Evolutionary conservation across 2,113 vertebrate genomes (phyloP), one percentile per base, ranked within the genome.

Genomic region (Trogon melanurus): DNA sequence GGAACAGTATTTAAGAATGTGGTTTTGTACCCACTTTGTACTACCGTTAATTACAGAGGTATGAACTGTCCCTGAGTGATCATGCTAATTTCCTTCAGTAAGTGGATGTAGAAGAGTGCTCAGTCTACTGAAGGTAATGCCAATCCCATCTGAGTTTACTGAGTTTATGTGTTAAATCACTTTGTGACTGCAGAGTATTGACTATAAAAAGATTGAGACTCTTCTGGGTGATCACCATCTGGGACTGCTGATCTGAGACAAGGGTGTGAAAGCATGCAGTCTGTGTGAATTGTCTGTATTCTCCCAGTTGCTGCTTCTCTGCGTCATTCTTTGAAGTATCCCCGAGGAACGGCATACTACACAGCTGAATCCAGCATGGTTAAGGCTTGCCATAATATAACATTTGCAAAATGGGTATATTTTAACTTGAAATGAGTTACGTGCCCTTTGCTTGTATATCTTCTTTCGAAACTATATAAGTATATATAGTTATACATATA

Each of bases 311-410:
- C 93, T 93, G 97, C 83, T 89, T 73, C 83, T 92, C 45, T 95
- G 85, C 72, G 30, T 95, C 92, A 93, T 83, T 87, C 94, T 97
- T 96, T 97, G 97, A 98, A 97, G 95, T 75, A 81, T 90, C 96
- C 96, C 97, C 62, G 3, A 85, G 88, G 96, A 97, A 87, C 23
- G 57, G 71, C 91, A 44, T 14, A 26, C 44, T 73, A 94, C 47
- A 70, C 91, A 78, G 64, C 51, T 96, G 88, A 96, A 97, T 86
- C 85, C 88, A 96, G 94, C 65, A 76, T 51, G 79, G 75, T 84
- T 81, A 95, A 95, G 85, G 57, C 71, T 93, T 95, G 94, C 93
- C 74, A 29, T 66, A 81, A 89, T 65, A 95, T 87, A 93, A 57
- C 29, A 72, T 93, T 96, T 96, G 91, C 51, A 60, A 95, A 92